Percentiles rank a stretch among this genome's conserved stretches.
Evolutionary conservation across 2,113 vertebrate species (phyloP).

Genomic region (Ictidomys tridecemlineatus): DNA sequence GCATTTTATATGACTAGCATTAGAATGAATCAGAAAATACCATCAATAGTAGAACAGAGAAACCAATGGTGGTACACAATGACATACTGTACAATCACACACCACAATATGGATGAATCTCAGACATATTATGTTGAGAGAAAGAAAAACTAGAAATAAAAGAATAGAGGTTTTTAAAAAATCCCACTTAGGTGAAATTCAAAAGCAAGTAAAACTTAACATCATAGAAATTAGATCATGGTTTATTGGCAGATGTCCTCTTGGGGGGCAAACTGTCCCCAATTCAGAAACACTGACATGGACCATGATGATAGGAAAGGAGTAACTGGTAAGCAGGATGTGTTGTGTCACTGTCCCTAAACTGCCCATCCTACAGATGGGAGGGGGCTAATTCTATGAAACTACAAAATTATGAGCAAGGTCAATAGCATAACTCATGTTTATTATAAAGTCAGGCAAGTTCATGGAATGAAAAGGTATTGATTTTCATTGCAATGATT

Average conservation of each 20-base stretch:
- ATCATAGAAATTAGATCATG: neutral
- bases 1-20: neutral
- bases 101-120: neutral
- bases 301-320: neutral
- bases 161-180: neutral
- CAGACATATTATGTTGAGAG: neutral
- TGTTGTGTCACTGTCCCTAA: neutral
- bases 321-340: neutral
- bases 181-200: neutral
- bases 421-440: neutral
- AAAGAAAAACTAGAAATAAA: neutral
- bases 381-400: neutral
- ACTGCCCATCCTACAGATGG: neutral
- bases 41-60: neutral
- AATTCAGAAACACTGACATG: neutral
- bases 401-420: neutral
- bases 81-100: neutral
- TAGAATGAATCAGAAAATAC: neutral
- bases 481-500: neutral
- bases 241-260: neutral
- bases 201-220: neutral
- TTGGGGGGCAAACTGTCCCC: neutral
- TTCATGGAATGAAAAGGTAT: neutral
- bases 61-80: neutral
- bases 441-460: neutral